A percentile compares a stretch with the other conserved stretches of the same genome.
These are phyloP conservation scores for Lepus americanus DNA, from an alignment of 2,113 vertebrate genomes.

Conservation along the genomic window DNA sequence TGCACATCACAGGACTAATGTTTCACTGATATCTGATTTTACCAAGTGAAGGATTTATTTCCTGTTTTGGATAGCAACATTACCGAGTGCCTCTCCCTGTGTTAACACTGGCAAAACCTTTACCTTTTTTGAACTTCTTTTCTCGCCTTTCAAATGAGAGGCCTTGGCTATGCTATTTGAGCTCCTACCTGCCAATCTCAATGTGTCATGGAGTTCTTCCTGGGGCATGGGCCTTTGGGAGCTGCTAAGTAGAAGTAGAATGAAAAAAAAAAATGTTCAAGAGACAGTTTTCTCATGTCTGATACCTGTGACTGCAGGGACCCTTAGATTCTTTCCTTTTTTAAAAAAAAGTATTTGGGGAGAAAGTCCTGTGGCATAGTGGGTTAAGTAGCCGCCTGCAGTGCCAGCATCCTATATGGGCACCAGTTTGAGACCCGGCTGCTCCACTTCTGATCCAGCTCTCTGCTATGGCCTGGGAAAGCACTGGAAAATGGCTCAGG, in stretches of 20 bases:
- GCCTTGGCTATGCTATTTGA: neutral
- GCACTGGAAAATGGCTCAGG: too few species aligned
- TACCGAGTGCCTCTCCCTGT: neutral
- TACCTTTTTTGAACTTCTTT: neutral
- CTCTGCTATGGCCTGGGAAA: too few species aligned
- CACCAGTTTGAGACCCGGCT: too few species aligned
- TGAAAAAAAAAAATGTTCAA: neutral
- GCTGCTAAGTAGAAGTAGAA: neutral
- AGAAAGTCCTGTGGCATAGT: too few species aligned
- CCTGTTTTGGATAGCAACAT: neutral
- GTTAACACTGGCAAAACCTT: neutral
- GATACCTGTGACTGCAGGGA: too few species aligned
- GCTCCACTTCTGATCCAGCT: too few species aligned
- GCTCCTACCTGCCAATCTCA: neutral
- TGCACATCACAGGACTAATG: neutral
- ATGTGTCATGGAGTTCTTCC: neutral
- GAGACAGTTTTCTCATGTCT: rapidly evolving
- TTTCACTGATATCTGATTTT: neutral
- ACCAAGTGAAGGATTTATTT: neutral
- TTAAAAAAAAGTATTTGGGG: too few species aligned
- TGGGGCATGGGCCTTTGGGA: neutral
- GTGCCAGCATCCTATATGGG: too few species aligned
- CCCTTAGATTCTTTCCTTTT: too few species aligned
- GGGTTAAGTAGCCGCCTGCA: too few species aligned
- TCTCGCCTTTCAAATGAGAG: neutral